phyloP scores from a whole-genome alignment of 2,888 invertebrate genomes.

The Exocentrus adspersus region DNA sequence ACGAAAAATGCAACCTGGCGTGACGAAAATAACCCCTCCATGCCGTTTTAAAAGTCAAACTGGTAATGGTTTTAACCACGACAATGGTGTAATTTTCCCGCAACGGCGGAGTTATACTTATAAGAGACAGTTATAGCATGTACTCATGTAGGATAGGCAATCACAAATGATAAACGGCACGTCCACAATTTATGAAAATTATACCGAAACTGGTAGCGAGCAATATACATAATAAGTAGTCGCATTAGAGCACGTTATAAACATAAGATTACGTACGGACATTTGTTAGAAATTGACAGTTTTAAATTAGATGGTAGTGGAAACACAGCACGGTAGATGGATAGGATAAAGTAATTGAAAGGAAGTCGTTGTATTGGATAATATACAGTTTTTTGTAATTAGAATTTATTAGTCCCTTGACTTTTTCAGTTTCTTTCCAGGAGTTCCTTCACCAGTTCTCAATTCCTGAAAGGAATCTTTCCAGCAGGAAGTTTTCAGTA shows the following conservation, averaged over 20 bases:
- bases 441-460: no score
- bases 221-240: conserved; percentile 20
- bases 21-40: not conserved
- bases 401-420: no score
- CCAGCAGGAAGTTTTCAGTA: no score
- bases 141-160: conserved; percentile 6
- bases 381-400: no score
- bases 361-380: no score
- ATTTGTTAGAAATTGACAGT: conserved; percentile 14
- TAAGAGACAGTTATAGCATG: conserved; percentile 6
- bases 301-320: not conserved
- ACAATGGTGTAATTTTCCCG: not conserved
- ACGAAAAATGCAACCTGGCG: not conserved
- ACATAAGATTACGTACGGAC: not conserved
- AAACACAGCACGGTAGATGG: not conserved
- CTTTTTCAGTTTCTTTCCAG: no score
- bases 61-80: not conserved
- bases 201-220: conserved; percentile 21
- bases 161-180: conserved; percentile 10
- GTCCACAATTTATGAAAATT: conserved; percentile 24
- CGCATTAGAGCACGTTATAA: conserved; percentile 10
- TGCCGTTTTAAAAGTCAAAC: not conserved
- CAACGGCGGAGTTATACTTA: not conserved
- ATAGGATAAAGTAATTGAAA: not conserved
- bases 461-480: no score